Conservation (phyloP, 2,888 invertebrate genomes). For the Tetragonisca angustula region DNA sequence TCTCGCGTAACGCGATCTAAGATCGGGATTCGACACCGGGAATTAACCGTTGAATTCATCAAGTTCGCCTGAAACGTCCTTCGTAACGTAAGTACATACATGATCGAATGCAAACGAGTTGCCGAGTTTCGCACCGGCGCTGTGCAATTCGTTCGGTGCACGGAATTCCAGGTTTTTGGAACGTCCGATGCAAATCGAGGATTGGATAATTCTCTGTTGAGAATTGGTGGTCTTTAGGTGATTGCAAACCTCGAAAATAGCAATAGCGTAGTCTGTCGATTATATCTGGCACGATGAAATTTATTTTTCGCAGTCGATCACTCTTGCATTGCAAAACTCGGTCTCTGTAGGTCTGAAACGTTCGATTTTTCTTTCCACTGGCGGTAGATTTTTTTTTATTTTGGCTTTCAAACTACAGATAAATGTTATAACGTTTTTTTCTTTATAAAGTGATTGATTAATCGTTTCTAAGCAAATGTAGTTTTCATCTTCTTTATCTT, state of each 20-base stretch:
- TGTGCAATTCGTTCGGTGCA: neutral
- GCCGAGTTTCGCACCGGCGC: neutral
- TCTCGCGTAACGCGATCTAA: neutral
- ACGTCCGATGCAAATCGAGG: neutral
- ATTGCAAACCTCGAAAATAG: neutral
- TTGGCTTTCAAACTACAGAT: too few relatives aligned
- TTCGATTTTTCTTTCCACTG: too few relatives aligned
- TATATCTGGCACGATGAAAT: neutral
- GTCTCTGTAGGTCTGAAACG: too few relatives aligned
- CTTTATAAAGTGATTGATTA: too few relatives aligned
- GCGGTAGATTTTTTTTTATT: too few relatives aligned
- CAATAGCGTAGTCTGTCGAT: neutral
- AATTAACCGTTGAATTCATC: neutral
- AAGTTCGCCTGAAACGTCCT: neutral
- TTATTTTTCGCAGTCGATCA: too few relatives aligned
- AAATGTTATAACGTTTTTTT: too few relatives aligned
- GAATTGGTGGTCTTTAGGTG: neutral
- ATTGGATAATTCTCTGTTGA: neutral
- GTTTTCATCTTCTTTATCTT: too few relatives aligned
- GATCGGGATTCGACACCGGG: neutral
- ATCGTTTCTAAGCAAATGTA: too few relatives aligned
- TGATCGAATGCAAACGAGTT: neutral
- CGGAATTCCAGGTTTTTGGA: neutral
- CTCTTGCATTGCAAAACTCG: too few relatives aligned
- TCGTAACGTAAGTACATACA: neutral